Evolutionary conservation across 92 coral and sea anemone species (phyloP).

Genomic region (Montipora capitata): DNA sequence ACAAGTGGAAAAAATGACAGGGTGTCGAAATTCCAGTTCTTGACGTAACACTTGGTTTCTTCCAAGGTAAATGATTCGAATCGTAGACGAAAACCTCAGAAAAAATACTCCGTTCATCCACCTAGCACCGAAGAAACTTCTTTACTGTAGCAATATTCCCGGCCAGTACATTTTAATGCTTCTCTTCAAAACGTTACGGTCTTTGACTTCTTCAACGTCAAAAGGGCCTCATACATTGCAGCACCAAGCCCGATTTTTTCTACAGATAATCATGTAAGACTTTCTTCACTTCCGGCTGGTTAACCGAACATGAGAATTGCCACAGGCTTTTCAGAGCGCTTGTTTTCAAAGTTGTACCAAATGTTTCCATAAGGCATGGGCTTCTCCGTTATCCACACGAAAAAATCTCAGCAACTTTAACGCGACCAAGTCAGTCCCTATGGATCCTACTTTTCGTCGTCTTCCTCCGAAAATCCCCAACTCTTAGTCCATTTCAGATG

Average conservation of each 20-base stretch:
- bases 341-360: not conserved
- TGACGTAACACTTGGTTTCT: too few relatives aligned
- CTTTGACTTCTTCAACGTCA: not conserved
- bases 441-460: not conserved
- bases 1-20: not conserved
- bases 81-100: not conserved
- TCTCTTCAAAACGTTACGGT: too few relatives aligned
- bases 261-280: too few relatives aligned
- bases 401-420: not conserved
- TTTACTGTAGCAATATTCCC: too few relatives aligned
- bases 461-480: not conserved
- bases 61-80: not conserved
- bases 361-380: not conserved
- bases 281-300: not conserved
- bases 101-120: too few relatives aligned
- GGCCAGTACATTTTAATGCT: too few relatives aligned
- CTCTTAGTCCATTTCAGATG: not conserved
- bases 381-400: not conserved
- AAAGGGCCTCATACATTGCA: too few relatives aligned
- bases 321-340: not conserved
- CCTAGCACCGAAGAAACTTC: too few relatives aligned
- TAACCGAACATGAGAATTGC: not conserved
- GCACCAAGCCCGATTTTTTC: too few relatives aligned
- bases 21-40: not conserved
- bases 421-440: not conserved